Evolutionary conservation across 2,888 invertebrate species (phyloP).

Genomic region (Agriopis marginaria): DNA sequence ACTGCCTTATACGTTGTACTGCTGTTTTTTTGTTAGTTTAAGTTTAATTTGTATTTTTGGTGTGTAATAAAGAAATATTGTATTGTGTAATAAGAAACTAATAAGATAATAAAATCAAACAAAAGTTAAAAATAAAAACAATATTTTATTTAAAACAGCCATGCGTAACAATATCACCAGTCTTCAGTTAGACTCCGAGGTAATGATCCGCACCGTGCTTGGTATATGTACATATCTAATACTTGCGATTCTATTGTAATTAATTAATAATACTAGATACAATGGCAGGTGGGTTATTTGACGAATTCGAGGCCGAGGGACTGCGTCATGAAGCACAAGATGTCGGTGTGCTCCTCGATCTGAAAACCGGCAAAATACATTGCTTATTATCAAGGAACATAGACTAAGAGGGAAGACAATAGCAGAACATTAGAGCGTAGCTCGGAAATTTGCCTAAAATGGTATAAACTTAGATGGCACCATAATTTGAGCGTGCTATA

Average conservation of each 20-base stretch:
- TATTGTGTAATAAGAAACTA: too few species aligned
- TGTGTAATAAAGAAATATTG: too few species aligned
- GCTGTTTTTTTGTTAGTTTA: too few species aligned
- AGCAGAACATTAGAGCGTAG: too few species aligned
- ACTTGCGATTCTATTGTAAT: slow-evolving; percentile 58
- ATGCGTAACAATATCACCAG: slow-evolving; percentile 83
- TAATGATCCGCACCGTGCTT: slow-evolving; percentile 73
- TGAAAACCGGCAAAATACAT: slow-evolving; percentile 75
- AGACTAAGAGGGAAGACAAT: too few species aligned
- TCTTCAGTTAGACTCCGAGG: slow-evolving; percentile 68
- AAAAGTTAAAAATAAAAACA: slow-evolving; percentile 74
- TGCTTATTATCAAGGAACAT: not conserved
- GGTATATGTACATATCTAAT: slow-evolving; percentile 76
- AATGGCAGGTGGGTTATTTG: slow-evolving; percentile 59
- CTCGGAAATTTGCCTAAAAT: too few species aligned
- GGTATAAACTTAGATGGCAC: too few species aligned
- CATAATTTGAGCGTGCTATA: too few species aligned
- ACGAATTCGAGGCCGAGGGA: slow-evolving; percentile 89
- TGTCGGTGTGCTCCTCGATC: slow-evolving; percentile 97
- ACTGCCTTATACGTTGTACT: too few species aligned
- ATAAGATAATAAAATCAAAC: slow-evolving; percentile 37
- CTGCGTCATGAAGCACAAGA: slow-evolving; percentile 93
- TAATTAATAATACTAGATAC: slow-evolving; percentile 49
- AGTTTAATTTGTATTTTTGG: too few species aligned
- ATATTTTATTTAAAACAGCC: slow-evolving; percentile 78